These are phyloP conservation scores for Poeciliopsis occidentalis DNA, from an alignment of 2,113 vertebrate genomes.

Conservation along the genomic window DNA sequence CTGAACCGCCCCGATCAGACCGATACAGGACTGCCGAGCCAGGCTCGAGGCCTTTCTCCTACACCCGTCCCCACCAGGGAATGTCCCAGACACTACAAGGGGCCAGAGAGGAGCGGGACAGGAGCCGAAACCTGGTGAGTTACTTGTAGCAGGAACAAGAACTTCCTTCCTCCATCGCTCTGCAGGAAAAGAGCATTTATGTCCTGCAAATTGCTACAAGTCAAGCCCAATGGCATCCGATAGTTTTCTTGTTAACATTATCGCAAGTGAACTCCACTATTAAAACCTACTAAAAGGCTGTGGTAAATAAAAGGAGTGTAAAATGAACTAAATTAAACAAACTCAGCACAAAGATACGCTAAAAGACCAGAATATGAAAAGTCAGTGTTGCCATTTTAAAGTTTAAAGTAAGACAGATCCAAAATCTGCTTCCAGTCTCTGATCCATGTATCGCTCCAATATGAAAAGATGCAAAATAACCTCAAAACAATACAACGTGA, in stretches of 20 bases:
- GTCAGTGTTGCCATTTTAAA: no score
- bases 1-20: constrained; percentile 61
- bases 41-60: constrained; percentile 76
- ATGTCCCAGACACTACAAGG: constrained; percentile 84
- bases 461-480: no score
- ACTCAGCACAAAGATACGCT: not conserved
- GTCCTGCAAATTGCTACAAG: constrained; percentile 19
- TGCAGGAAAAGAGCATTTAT: constrained; percentile 32
- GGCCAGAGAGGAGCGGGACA: constrained; percentile 88
- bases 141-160: constrained; percentile 67
- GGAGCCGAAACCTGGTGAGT: constrained; percentile 90
- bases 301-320: not conserved
- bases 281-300: not conserved
- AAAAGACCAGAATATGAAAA: no score
- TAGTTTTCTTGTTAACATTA: constrained; percentile 22
- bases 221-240: not conserved
- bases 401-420: no score
- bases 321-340: no score
- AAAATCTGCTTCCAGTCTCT: no score
- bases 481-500: not conserved
- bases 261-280: not conserved
- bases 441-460: not conserved
- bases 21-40: constrained; percentile 66
- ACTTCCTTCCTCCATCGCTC: constrained; percentile 27
- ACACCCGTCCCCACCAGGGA: constrained; percentile 83